Conservation (phyloP, 2,888 invertebrate species). For the Ormyrus labotus region DNA sequence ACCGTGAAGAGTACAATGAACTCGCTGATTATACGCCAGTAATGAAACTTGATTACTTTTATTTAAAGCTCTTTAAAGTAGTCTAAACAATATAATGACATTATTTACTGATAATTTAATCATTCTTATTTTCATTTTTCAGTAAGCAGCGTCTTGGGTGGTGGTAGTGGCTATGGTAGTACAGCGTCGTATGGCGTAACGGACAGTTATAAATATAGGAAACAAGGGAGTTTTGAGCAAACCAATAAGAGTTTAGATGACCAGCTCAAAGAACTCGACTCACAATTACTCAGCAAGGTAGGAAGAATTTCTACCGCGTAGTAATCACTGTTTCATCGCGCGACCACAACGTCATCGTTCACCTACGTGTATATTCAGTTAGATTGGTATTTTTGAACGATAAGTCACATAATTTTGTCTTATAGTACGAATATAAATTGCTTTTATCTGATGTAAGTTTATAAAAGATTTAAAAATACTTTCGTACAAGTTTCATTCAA, state of each 20-base stretch:
- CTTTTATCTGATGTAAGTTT: not conserved
- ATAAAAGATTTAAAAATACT: constrained; percentile 5
- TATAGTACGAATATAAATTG: constrained; percentile 3
- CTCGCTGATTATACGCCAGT: too few species aligned
- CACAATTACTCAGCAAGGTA: constrained; percentile 82
- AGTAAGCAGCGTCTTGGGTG: constrained; percentile 80
- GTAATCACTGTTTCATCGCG: constrained; percentile 52
- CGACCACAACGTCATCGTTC: constrained; percentile 40
- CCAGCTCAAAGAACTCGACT: constrained; percentile 89
- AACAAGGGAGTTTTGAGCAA: constrained; percentile 83
- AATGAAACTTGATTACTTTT: too few species aligned
- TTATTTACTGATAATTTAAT: not conserved
- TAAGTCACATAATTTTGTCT: constrained; percentile 38
- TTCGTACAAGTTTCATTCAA: constrained; percentile 12
- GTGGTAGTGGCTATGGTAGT: constrained; percentile 79
- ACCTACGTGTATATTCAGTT: constrained; percentile 35
- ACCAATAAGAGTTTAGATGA: constrained; percentile 86
- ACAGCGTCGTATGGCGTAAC: constrained; percentile 79
- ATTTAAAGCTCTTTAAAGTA: too few species aligned
- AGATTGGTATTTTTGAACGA: constrained; percentile 40
- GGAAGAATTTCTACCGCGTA: constrained; percentile 70
- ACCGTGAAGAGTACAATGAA: too few species aligned
- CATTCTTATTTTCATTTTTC: constrained; percentile 60
- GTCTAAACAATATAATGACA: too few species aligned
- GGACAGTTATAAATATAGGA: constrained; percentile 78